Evolutionary conservation across 2,797 vertebrate species (phyloP).

Genomic region (Austrolebias charrua): DNA sequence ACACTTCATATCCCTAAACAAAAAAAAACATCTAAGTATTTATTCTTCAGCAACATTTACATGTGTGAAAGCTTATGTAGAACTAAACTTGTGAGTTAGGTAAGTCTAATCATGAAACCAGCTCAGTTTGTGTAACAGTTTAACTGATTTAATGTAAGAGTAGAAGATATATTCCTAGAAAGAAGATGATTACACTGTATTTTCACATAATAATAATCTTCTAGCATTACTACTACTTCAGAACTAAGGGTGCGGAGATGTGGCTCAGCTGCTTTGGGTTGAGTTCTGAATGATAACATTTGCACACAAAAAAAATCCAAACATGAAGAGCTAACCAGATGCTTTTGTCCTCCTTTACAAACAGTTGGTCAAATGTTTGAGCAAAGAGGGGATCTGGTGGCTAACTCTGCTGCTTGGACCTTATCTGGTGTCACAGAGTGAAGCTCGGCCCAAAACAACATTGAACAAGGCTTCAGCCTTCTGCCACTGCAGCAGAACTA

Average conservation of each 20-base stretch:
- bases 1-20: constrained; percentile 38
- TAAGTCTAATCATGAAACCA: constrained; percentile 21
- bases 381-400: constrained; percentile 31
- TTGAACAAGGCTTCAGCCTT: too few species aligned
- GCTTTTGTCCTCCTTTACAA: constrained; percentile 68
- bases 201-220: too few species aligned
- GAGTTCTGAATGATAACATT: constrained; percentile 47
- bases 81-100: constrained; percentile 7
- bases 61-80: constrained; percentile 12
- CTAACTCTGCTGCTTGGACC: constrained; percentile 47
- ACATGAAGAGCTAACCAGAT: constrained; percentile 25
- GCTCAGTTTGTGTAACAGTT: constrained; percentile 20
- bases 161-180: constrained; percentile 60
- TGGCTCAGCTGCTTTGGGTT: constrained; percentile 55
- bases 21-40: constrained; percentile 55
- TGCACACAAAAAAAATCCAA: constrained; percentile 54
- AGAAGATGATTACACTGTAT: constrained; percentile 9
- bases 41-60: constrained; percentile 65
- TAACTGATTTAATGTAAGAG: constrained; percentile 51
- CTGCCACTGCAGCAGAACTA: constrained; percentile 52
- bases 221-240: constrained; percentile 64
- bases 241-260: constrained; percentile 57
- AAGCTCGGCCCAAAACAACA: constrained; percentile 64
- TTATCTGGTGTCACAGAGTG: constrained; percentile 15
- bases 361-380: constrained; percentile 83